A percentile compares a stretch with the other conserved stretches of the same genome.
Evolutionary conservation across 2,113 vertebrate species (phyloP).

Genomic region (Trichomycterus rosablanca): DNA sequence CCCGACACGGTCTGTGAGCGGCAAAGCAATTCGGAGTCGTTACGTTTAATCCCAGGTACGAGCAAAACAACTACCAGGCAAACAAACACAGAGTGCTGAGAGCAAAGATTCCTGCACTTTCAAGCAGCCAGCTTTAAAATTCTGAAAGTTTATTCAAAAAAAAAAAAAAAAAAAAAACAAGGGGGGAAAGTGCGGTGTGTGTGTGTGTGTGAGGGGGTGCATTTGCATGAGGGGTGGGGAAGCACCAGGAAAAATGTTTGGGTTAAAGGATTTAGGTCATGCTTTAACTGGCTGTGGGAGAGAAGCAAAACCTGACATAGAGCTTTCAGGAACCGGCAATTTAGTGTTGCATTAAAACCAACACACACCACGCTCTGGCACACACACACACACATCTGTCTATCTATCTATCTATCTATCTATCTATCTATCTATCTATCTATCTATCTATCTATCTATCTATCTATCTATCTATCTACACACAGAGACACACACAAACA

Average conservation of each 20-base stretch:
- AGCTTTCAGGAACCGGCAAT: conserved; percentile 35
- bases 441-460: conserved; percentile 6
- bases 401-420: not conserved
- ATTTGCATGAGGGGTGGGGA: no score
- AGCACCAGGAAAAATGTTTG: no score
- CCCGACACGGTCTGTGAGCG: conserved; percentile 7
- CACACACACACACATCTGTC: not conserved
- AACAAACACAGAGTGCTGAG: not conserved
- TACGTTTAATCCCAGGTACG: not conserved
- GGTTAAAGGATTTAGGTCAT: conserved; percentile 77
- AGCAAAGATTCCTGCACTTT: conserved; percentile 12
- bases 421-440: not conserved
- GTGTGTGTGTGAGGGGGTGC: no score
- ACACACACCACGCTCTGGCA: no score
- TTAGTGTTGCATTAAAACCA: conserved; percentile 8
- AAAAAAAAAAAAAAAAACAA: no score
- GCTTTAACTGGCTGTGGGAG: conserved; percentile 58
- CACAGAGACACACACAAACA: conserved; percentile 6
- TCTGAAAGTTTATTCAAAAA: no score
- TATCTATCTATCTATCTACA: not conserved
- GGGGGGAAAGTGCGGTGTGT: no score
- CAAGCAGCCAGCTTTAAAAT: no score
- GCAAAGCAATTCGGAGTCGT: conserved; percentile 19
- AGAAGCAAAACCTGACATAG: conserved; percentile 65
- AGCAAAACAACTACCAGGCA: conserved; percentile 10